A percentile compares a stretch with the other conserved stretches of the same genome.
Conservation (phyloP, 2,113 vertebrate genomes). For the Sander vitreus region DNA sequence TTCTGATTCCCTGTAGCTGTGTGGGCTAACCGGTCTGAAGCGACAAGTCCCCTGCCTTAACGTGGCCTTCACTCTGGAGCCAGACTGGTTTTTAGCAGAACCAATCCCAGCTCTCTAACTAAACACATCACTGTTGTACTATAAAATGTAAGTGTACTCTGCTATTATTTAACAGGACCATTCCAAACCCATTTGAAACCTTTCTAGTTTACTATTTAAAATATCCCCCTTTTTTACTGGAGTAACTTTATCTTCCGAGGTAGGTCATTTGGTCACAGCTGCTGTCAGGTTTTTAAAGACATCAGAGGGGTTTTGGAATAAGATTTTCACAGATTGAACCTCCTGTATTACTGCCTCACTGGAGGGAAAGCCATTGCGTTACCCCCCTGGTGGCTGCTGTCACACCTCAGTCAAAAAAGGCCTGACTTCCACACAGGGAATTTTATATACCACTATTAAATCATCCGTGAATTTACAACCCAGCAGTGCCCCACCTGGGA, state of each 20-base stretch:
- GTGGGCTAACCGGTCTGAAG: conserved; percentile 37
- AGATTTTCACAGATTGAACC: background rate
- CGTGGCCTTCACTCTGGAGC: conserved; percentile 68
- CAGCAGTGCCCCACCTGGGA: conserved; percentile 16
- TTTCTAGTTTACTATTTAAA: background rate
- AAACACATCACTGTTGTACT: background rate
- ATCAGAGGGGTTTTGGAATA: background rate
- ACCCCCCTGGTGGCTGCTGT: conserved; percentile 29
- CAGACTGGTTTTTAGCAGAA: conserved; percentile 37
- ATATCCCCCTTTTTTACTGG: background rate
- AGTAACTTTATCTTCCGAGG: background rate
- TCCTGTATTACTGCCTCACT: conserved; percentile 7
- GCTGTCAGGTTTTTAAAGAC: conserved; percentile 18
- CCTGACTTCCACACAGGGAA: conserved; percentile 28
- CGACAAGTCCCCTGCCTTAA: conserved; percentile 48
- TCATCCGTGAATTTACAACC: background rate
- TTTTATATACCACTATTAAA: conserved; percentile 25
- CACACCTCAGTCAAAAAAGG: background rate
- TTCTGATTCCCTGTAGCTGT: conserved; percentile 20
- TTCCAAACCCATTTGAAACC: background rate
- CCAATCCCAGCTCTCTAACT: conserved; percentile 19
- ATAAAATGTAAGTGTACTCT: background rate
- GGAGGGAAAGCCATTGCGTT: background rate
- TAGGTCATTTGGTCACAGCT: conserved; percentile 1
- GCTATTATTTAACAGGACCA: background rate